A percentile compares a stretch with the other conserved stretches of the same genome.
Evolutionary conservation across 1,140 invertebrate genomes (phyloP).

Genomic region (Drosophila subpulchrella): DNA sequence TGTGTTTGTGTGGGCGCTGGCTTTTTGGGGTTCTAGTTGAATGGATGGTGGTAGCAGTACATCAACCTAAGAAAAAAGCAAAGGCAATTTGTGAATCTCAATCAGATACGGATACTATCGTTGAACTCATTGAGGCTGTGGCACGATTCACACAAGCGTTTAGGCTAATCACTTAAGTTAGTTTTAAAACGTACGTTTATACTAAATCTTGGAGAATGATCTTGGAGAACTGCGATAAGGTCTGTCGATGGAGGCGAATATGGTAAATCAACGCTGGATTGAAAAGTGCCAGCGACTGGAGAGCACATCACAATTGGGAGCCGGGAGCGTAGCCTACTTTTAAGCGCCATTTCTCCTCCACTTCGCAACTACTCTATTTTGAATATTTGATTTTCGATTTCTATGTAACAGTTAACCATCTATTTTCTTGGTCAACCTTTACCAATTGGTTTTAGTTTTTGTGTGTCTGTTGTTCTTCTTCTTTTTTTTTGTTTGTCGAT

Average conservation of each 20-base stretch:
- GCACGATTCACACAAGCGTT: conserved; percentile 4
- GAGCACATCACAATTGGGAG: conserved; percentile 5
- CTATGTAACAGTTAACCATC: conserved; percentile 10
- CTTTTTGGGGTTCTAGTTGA: background rate
- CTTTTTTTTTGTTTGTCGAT: conserved; percentile 16
- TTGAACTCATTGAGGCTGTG: background rate
- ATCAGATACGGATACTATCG: conserved; percentile 13
- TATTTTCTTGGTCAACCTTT: conserved; percentile 28
- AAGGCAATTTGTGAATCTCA: conserved; percentile 5
- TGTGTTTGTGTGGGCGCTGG: background rate
- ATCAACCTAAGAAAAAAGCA: conserved; percentile 20
- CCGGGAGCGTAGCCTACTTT: conserved; percentile 28
- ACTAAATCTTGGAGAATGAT: background rate
- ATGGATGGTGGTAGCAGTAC: background rate
- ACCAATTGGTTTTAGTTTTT: conserved; percentile 40
- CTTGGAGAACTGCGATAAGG: background rate
- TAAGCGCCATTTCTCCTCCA: conserved; percentile 21
- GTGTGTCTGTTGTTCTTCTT: conserved; percentile 7
- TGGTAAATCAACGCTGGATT: conserved; percentile 1
- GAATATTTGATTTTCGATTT: conserved; percentile 25
- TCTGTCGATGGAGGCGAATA: background rate
- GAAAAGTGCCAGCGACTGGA: background rate
- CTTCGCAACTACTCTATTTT: conserved; percentile 6
- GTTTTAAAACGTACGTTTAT: conserved; percentile 36
- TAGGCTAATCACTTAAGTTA: conserved; percentile 43